Evolutionary conservation across 2,888 invertebrate species (phyloP).

Genomic region (Anoplius nigerrimus): DNA sequence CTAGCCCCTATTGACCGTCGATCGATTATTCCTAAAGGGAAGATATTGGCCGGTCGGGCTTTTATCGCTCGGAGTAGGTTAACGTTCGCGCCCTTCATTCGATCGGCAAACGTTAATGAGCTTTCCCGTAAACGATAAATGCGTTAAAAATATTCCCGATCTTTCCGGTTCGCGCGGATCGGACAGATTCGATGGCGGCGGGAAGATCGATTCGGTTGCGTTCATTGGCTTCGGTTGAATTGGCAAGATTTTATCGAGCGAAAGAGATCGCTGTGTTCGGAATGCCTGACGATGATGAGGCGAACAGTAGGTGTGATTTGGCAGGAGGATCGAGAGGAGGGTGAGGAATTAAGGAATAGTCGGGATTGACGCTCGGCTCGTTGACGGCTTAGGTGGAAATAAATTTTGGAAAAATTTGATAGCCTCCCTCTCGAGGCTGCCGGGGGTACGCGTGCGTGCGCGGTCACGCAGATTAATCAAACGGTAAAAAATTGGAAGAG

Average conservation of each 20-base stretch:
- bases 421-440: conserved; percentile 10
- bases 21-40: conserved; percentile 50
- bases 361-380: conserved; percentile 11
- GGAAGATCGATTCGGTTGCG: no score
- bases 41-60: conserved; percentile 49
- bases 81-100: conserved; percentile 41
- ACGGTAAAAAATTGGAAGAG: conserved; percentile 65
- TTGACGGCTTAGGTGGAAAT: conserved; percentile 16
- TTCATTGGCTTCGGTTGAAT: no score
- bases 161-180: no score
- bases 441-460: conserved; percentile 36
- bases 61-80: conserved; percentile 46
- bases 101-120: conserved; percentile 50
- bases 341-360: no score
- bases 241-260: no score
- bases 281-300: no score
- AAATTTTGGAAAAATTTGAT: conserved; percentile 48
- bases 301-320: no score
- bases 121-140: conserved; percentile 29
- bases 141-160: no score
- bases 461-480: conserved; percentile 64
- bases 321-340: no score
- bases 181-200: no score
- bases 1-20: conserved; percentile 30
- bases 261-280: no score